Conservation (phyloP, 2,797 vertebrate species). For the Aplochiton taeniatus region DNA sequence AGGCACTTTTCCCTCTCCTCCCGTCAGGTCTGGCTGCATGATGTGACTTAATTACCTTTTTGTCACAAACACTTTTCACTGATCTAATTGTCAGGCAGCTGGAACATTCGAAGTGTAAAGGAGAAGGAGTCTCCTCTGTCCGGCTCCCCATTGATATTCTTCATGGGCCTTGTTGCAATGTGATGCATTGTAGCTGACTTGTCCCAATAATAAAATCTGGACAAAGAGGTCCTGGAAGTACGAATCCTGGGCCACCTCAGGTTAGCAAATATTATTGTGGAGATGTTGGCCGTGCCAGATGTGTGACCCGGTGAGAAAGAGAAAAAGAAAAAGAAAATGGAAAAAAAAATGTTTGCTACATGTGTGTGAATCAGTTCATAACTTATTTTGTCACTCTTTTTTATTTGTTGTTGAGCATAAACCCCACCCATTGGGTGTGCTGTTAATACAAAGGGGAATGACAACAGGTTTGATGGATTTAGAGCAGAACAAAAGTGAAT, state of each 20-base stretch:
- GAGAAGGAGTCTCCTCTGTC: conserved; percentile 23
- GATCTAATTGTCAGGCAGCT: conserved; percentile 69
- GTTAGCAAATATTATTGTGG: conserved; percentile 42
- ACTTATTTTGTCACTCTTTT: no score
- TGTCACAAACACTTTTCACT: conserved; percentile 85
- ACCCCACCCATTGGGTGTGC: no score
- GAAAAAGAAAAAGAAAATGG: background rate
- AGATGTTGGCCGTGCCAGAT: background rate
- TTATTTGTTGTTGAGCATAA: no score
- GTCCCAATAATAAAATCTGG: conserved; percentile 54
- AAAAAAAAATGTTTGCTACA: no score
- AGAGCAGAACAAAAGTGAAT: background rate
- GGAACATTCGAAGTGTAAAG: conserved; percentile 53
- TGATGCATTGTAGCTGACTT: conserved; percentile 64
- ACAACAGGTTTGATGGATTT: no score
- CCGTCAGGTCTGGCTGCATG: conserved; percentile 80
- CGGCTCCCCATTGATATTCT: conserved; percentile 44
- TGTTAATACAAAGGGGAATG: no score
- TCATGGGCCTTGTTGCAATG: conserved; percentile 32
- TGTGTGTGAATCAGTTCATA: no score
- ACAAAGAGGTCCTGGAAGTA: conserved; percentile 33
- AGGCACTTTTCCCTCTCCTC: conserved; percentile 76
- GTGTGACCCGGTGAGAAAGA: background rate
- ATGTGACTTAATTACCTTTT: conserved; percentile 93
- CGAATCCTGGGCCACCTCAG: conserved; percentile 13